Base-by-base conservation (phyloP, 2,797 vertebrate genomes). In the Cirrhinus mrigala region DNA sequence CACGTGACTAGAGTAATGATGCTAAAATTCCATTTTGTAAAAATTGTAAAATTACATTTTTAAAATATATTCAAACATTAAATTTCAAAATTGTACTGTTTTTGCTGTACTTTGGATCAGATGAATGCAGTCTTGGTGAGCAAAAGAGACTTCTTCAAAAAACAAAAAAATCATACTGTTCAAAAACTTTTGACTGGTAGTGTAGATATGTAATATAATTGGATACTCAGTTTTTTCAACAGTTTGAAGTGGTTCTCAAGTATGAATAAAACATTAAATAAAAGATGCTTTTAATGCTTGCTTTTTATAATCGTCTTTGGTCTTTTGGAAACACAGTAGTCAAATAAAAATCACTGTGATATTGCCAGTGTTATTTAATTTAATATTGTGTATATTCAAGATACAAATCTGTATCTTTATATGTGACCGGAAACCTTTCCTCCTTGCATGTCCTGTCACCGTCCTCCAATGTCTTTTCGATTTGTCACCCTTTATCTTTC, bases 401-500 rank as follows among this genome's bases (percentile, higher is more conserved):
- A 16, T 12, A 40, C 54, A 60, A 58, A 44, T 60, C 58, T 62
- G 16, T 14, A 33, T 66, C 58, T 77, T 77, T 44, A 58, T 20
- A 40, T 29, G 44, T 66, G 44, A 66, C 44, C 0, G 16, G 40
- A 80, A 50, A 48, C 44, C 18, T 40, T 37, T 81, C 79, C 18
- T 46, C 33, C n/a, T 29, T 62, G 40, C 37, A 82, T 73, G 56
- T 62, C 24, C 22, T 78, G 64, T 60, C 62, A 46, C 40, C 9
- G 16, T 40, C 14, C 44, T 52, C 10, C 9, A 37, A 4, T 52
- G 40, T 81, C 22, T 64, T 27, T 76, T 62, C 76, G 20, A 48
- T 86, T 78, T 54, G 22, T 85, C 70, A 79, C 56, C 70, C 71
- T 87, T 58, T 80, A 27, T 74, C 76, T 82, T 29, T 79, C 14